phyloP scores from a whole-genome alignment of 2,797 vertebrate genomes.

The Sciurus carolinensis region DNA sequence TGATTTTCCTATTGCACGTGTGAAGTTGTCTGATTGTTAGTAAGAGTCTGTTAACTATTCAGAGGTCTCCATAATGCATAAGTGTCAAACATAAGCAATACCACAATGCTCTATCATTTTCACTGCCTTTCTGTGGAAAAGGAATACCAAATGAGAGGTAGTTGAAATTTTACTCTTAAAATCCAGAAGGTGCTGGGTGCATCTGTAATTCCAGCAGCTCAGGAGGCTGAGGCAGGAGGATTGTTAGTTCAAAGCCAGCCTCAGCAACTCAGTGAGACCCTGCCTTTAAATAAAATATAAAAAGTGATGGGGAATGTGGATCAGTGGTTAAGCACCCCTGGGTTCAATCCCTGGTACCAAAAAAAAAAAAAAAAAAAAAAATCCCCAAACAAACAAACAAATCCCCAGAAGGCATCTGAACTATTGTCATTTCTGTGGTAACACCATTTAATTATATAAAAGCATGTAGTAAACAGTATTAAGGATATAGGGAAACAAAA shows the following conservation, averaged over 20 bases:
- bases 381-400: too few species aligned
- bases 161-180: constrained; percentile 36
- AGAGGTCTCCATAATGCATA: not conserved
- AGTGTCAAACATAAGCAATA: not conserved
- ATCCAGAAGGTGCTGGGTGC: not conserved
- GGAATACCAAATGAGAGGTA: not conserved
- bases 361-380: too few species aligned
- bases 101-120: not conserved
- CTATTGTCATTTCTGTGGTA: not conserved
- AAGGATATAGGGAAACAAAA: not conserved
- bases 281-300: too few species aligned
- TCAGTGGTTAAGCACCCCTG: too few species aligned
- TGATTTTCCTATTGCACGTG: constrained; percentile 69
- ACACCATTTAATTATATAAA: not conserved
- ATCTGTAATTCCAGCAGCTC: too few species aligned
- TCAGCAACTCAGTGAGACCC: too few species aligned
- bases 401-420: not conserved
- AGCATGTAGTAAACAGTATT: not conserved
- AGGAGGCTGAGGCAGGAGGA: too few species aligned
- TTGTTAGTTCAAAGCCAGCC: too few species aligned
- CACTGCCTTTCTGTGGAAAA: not conserved
- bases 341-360: too few species aligned
- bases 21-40: constrained; percentile 24
- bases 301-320: too few species aligned
- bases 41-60: constrained; percentile 24